Percentiles rank a stretch among this genome's conserved stretches.
These are phyloP conservation scores for Eupithecia vulgata DNA, from an alignment of 2,888 invertebrate genomes.

Conservation along the genomic window DNA sequence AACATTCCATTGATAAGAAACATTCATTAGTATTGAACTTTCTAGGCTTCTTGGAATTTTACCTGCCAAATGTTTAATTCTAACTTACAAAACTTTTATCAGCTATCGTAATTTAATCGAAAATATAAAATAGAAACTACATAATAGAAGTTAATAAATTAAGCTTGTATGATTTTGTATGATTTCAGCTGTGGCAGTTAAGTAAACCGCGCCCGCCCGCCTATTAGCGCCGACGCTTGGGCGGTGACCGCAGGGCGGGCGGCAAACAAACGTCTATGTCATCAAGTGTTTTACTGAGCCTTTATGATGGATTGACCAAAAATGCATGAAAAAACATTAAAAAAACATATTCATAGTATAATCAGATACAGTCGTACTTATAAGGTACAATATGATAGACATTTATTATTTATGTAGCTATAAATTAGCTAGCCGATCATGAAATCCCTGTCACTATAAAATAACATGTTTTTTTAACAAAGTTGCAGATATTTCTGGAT, in stretches of 20 bases:
- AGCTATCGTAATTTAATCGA: not conserved
- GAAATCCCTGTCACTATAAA: not conserved
- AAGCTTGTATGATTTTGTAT: not conserved
- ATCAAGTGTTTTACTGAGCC: not conserved
- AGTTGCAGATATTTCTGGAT: slow-evolving; percentile 5
- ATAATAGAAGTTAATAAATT: not conserved
- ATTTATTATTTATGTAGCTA: not conserved
- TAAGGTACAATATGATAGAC: not conserved
- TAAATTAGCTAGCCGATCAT: not conserved
- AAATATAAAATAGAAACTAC: not conserved
- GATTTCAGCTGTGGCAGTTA: not conserved
- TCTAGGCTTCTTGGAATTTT: not conserved
- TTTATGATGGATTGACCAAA: not conserved
- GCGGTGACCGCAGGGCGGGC: slow-evolving; percentile 24
- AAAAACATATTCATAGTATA: not conserved
- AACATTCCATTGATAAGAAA: not conserved
- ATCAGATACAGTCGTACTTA: not conserved
- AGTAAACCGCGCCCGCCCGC: slow-evolving; percentile 21
- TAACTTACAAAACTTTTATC: not conserved
- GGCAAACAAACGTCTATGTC: slow-evolving; percentile 9
- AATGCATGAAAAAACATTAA: not conserved
- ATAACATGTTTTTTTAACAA: not conserved
- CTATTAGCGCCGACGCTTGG: slow-evolving; percentile 14
- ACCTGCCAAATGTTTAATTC: too few species aligned
- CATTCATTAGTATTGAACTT: not conserved